Conservation (phyloP, 2,113 vertebrate species). For the Grallaria varia region DNA sequence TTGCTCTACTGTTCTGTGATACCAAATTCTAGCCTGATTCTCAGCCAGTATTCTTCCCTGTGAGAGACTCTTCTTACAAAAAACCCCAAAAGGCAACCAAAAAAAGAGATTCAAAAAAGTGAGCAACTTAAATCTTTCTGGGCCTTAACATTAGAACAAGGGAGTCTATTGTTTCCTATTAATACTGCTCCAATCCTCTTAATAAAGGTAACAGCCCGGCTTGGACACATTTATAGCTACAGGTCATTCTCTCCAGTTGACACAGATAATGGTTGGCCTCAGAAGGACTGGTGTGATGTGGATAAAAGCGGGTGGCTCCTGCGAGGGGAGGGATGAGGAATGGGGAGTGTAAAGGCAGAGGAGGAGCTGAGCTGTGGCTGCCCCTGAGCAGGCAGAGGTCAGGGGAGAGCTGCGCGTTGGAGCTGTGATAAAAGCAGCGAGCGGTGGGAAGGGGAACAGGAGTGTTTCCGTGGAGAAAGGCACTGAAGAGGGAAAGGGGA, state of each 20-base stretch:
- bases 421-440: rapidly evolving
- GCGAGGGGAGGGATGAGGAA: rapidly evolving
- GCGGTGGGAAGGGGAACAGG: rapidly evolving
- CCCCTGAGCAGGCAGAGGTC: rapidly evolving
- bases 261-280: not conserved
- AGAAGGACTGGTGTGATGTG: not conserved
- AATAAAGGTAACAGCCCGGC: not conserved
- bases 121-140: not conserved
- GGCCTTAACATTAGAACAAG: not conserved
- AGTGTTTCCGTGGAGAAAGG: not conserved
- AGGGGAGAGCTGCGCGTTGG: rapidly evolving
- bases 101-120: not conserved
- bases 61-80: not conserved
- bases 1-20: rapidly evolving
- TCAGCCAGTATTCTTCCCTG: rapidly evolving
- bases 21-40: not conserved
- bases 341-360: rapidly evolving
- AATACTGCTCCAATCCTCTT: slow-evolving; percentile 71
- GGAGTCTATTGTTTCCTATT: not conserved
- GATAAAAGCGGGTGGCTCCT: not conserved
- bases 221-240: slow-evolving; percentile 62
- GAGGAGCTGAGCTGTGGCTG: rapidly evolving
- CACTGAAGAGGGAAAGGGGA: too few species aligned
- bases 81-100: too few species aligned
- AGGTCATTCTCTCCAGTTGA: slow-evolving; percentile 48